These are phyloP conservation scores for Subacronicta megacephala DNA, from an alignment of 2,888 invertebrate species.

Conservation along the genomic window DNA sequence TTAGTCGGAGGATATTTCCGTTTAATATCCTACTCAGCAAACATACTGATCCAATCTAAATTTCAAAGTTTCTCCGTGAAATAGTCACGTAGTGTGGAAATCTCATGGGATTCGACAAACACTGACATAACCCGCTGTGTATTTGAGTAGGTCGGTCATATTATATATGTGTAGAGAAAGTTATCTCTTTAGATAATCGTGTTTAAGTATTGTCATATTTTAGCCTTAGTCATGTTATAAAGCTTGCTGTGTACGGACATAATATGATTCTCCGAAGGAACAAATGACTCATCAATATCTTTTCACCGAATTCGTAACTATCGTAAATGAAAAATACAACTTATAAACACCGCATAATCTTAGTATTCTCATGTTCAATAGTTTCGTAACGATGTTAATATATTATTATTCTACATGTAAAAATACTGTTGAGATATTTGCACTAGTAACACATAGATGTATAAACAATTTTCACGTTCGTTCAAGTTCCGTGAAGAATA, in stretches of 20 bases:
- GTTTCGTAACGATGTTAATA: background rate
- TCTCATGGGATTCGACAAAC: constrained; percentile 42
- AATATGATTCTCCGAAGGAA: no score
- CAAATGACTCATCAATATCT: no score
- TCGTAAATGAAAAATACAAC: no score
- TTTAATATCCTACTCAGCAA: constrained; percentile 53
- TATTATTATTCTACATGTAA: background rate
- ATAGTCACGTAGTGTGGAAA: constrained; percentile 52
- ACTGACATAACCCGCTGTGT: constrained; percentile 22
- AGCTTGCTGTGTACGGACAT: background rate
- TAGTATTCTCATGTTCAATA: background rate
- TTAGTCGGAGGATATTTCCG: constrained; percentile 10
- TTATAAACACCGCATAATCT: background rate
- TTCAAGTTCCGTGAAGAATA: background rate
- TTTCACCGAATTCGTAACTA: no score
- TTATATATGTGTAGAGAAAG: constrained; percentile 15
- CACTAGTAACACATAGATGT: background rate
- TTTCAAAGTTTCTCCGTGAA: constrained; percentile 52
- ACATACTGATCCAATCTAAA: constrained; percentile 52
- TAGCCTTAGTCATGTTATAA: background rate
- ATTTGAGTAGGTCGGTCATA: constrained; percentile 19
- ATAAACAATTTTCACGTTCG: background rate
- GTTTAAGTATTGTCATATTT: background rate
- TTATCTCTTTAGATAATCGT: constrained; percentile 16
- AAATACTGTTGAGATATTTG: background rate